Evolutionary conservation across 2,113 vertebrate genomes (phyloP).

Genomic region (Colaptes auratus): DNA sequence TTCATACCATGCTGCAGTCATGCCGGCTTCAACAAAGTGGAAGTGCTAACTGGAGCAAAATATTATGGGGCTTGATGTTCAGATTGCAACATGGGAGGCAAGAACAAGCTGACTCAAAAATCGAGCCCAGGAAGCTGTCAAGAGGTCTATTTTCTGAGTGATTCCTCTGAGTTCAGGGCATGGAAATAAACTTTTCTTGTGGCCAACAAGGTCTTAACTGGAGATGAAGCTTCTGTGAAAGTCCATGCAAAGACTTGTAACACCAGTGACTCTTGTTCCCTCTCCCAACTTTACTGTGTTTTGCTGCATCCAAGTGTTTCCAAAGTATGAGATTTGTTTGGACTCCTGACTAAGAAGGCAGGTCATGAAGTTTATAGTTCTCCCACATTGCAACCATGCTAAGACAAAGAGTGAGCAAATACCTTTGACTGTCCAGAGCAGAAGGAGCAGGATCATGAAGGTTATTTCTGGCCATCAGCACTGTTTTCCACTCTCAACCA

Average conservation of each 20-base stretch:
- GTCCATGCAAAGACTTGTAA: neutral
- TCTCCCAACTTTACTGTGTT: neutral
- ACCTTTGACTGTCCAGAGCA: neutral
- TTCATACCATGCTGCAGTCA: too few relatives aligned
- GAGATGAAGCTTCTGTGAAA: neutral
- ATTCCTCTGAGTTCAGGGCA: neutral
- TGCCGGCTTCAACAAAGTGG: too few relatives aligned
- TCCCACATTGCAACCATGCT: neutral
- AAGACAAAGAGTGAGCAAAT: neutral
- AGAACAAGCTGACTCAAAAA: neutral
- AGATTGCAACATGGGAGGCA: too few relatives aligned
- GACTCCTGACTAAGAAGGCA: neutral
- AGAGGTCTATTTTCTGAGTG: neutral
- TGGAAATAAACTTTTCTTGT: neutral
- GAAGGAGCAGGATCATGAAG: neutral
- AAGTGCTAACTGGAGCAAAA: too few relatives aligned
- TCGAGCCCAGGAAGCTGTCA: neutral
- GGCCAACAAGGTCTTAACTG: neutral
- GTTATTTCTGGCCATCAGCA: neutral
- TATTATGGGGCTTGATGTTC: too few relatives aligned
- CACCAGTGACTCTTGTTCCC: neutral
- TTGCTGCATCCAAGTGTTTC: neutral
- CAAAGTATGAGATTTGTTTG: neutral
- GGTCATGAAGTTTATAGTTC: neutral
- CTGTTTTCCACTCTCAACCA: neutral